phyloP scores from a whole-genome alignment of 2,888 invertebrate genomes.

The Crepidodera aurea region DNA sequence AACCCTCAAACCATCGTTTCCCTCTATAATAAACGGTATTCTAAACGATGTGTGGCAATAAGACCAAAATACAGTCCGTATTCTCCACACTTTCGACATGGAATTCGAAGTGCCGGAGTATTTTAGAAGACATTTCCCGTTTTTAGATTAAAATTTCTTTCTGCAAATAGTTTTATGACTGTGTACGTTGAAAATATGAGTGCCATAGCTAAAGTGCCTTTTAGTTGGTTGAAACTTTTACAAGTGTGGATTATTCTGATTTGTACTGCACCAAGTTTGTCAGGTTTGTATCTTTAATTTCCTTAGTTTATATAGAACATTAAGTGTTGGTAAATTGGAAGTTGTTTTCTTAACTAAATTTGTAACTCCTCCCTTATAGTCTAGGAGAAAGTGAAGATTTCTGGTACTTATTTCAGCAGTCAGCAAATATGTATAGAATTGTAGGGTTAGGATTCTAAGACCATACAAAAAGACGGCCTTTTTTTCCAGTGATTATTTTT shows the following conservation, averaged over 20 bases:
- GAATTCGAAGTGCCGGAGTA: background rate
- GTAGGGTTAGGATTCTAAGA: too few relatives aligned
- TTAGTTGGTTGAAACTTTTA: conserved; percentile 45
- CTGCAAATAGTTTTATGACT: background rate
- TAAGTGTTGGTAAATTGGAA: too few relatives aligned
- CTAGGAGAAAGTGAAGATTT: too few relatives aligned
- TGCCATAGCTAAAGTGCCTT: conserved; percentile 41
- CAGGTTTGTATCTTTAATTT: conserved; percentile 42
- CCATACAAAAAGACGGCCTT: too few relatives aligned
- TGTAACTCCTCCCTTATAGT: too few relatives aligned
- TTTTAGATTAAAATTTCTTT: background rate
- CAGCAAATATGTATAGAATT: too few relatives aligned
- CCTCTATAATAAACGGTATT: conserved; percentile 35
- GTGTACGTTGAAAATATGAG: conserved; percentile 41
- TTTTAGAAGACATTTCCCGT: background rate
- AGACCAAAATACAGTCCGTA: conserved; percentile 32
- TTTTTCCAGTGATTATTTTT: too few relatives aligned
- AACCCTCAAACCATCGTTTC: conserved; percentile 37
- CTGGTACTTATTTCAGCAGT: too few relatives aligned
- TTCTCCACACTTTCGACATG: conserved; percentile 17
- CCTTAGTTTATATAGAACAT: too few relatives aligned
- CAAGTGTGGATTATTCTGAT: conserved; percentile 47
- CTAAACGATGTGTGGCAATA: conserved; percentile 34
- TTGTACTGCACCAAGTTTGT: conserved; percentile 42
- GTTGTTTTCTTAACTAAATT: too few relatives aligned